These are phyloP conservation scores for Diacarnus erythraeanus DNA, from an alignment of 37 sponge, comb jelly and placozoan genomes.

Conservation along the genomic window DNA sequence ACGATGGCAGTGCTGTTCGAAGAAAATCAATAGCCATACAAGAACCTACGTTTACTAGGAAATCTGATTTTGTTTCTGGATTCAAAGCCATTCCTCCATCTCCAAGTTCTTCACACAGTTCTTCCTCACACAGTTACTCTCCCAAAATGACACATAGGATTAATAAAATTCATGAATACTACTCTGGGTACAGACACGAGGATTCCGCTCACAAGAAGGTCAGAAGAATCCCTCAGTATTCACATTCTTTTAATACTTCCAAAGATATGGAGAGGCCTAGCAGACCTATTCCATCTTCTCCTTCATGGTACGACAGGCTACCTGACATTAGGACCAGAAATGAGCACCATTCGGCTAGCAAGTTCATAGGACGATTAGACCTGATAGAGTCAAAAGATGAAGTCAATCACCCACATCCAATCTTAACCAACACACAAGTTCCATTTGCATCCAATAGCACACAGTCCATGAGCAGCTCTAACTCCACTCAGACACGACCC, in stretches of 20 bases:
- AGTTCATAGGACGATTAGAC: not conserved
- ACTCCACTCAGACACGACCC: not conserved
- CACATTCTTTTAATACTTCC: constrained; percentile 43
- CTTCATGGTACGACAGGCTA: constrained; percentile 42
- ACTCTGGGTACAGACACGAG: constrained; percentile 11
- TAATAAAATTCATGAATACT: not conserved
- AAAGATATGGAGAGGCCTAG: constrained; percentile 13
- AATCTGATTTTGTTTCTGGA: not conserved
- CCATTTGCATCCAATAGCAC: not conserved
- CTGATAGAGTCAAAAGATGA: not conserved
- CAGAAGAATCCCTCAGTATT: constrained; percentile 29
- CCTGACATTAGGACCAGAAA: not conserved
- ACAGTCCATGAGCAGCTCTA: not conserved
- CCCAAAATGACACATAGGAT: not conserved
- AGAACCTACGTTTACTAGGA: not conserved
- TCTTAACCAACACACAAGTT: not conserved
- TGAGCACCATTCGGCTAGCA: not conserved
- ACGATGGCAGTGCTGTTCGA: not conserved
- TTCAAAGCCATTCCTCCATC: not conserved
- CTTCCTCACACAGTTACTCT: not conserved
- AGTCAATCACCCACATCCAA: not conserved
- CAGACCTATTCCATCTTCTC: constrained; percentile 33
- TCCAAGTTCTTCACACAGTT: constrained; percentile 9
- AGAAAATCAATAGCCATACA: constrained; percentile 50
- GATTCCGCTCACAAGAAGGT: constrained; percentile 7